phyloP scores from a whole-genome alignment of 2,888 invertebrate genomes.

The Drosophila austrosaltans region DNA sequence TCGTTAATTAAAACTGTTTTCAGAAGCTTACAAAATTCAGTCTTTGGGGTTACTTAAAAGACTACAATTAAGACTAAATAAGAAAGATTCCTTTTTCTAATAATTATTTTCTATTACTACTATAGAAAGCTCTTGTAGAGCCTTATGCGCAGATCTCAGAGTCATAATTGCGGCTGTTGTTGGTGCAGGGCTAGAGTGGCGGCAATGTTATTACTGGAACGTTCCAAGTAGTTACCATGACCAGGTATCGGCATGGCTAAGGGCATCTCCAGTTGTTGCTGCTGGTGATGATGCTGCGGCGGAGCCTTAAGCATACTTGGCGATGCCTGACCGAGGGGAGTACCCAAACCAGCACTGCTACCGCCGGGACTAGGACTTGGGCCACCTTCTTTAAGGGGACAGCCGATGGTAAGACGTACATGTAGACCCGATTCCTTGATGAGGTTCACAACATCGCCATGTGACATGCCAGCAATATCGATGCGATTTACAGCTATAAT shows the following conservation, averaged over 20 bases:
- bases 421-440: conserved; percentile 98
- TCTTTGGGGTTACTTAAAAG: conserved; percentile 72
- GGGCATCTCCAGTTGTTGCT: conserved; percentile 57
- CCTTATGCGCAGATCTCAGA: conserved; percentile 83
- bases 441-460: conserved; percentile 98
- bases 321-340: conserved; percentile 66
- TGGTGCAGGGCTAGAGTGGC: conserved; percentile 75
- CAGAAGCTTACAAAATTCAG: conserved; percentile 70
- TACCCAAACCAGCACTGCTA: conserved; percentile 62
- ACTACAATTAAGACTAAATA: conserved; percentile 22
- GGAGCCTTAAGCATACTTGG: conserved; percentile 68
- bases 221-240: conserved; percentile 62
- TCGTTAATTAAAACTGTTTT: conserved; percentile 44
- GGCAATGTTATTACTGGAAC: conserved; percentile 65
- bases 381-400: conserved; percentile 79
- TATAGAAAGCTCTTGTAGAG: conserved; percentile 83
- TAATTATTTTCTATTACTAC: conserved; percentile 23
- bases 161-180: conserved; percentile 83
- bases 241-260: conserved; percentile 57
- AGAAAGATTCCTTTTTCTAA: background rate
- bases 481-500: conserved; percentile 97
- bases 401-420: conserved; percentile 91
- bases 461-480: conserved; percentile 95
- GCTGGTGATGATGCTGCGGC: conserved; percentile 66
- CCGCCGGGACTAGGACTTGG: conserved; percentile 71